Evolutionary conservation across 2,113 vertebrate species (phyloP).

Genomic region (Cryptotis parvus): DNA sequence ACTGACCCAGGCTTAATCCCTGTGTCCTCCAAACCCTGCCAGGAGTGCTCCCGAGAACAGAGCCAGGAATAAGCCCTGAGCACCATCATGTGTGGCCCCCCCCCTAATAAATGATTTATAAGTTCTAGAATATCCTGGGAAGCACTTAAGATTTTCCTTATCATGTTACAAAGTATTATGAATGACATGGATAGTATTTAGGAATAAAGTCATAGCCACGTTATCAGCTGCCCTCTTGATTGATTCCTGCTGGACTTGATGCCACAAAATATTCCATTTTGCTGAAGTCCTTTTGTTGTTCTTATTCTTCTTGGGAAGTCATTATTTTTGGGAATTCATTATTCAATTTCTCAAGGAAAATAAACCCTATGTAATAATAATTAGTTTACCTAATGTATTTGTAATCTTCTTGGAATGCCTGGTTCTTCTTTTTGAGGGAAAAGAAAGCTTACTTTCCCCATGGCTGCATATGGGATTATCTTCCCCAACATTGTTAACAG

Average conservation of each 20-base stretch:
- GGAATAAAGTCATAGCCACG: not conserved
- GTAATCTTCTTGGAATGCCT: not conserved
- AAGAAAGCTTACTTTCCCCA: not conserved
- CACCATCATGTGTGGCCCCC: too few species aligned
- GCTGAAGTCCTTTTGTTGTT: too few species aligned
- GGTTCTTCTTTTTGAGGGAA: not conserved
- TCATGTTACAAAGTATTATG: not conserved
- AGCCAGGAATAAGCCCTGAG: too few species aligned
- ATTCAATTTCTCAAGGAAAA: conserved; percentile 43
- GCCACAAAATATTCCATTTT: not conserved
- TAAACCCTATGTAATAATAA: not conserved
- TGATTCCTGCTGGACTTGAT: not conserved
- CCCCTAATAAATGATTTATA: not conserved
- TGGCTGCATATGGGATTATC: not conserved
- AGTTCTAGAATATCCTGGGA: conserved; percentile 2
- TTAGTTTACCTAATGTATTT: not conserved
- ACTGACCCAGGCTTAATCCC: too few species aligned
- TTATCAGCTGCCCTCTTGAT: not conserved
- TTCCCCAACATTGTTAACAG: not conserved
- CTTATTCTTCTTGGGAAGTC: not conserved
- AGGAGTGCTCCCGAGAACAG: too few species aligned
- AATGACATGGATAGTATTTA: not conserved
- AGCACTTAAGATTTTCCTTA: not conserved
- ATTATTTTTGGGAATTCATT: not conserved
- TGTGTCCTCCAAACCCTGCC: too few species aligned